These are phyloP conservation scores for Chaetodon trifasciatus DNA, from an alignment of 2,797 vertebrate genomes.

Conservation along the genomic window DNA sequence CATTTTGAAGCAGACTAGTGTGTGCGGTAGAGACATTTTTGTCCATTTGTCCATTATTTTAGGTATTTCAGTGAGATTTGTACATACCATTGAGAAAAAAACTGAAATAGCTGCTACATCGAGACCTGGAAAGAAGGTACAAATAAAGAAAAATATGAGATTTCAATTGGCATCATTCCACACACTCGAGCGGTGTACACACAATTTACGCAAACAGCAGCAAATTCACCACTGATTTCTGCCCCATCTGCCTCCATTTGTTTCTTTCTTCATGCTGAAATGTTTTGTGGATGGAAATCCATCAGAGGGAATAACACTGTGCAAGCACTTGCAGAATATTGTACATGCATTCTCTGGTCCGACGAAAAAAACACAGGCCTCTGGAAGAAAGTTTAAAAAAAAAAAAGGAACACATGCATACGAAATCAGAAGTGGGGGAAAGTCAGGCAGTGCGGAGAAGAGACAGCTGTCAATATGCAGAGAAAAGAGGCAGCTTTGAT, in stretches of 20 bases:
- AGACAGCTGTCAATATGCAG: constrained; percentile 29
- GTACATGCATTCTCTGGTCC: constrained; percentile 19
- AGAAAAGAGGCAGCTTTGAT: constrained; percentile 5
- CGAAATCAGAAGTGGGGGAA: constrained; percentile 18
- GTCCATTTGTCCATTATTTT: background rate
- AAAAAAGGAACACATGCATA: constrained; percentile 2
- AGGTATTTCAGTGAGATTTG: too few species aligned
- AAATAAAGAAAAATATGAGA: constrained; percentile 1
- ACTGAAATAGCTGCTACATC: too few species aligned
- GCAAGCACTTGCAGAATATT: constrained; percentile 47
- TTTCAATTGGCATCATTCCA: constrained; percentile 21
- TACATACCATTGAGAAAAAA: too few species aligned
- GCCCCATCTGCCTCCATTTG: background rate
- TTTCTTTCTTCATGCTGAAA: constrained; percentile 7
- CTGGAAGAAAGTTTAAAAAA: constrained; percentile 6
- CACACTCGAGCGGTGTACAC: background rate
- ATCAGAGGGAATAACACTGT: constrained; percentile 18
- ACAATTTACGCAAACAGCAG: constrained; percentile 10
- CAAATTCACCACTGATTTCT: constrained; percentile 15
- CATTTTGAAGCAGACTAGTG: constrained; percentile 6
- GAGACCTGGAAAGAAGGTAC: background rate
- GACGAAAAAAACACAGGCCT: constrained; percentile 17
- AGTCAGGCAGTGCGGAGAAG: constrained; percentile 4
- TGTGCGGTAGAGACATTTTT: constrained; percentile 5
- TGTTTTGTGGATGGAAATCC: constrained; percentile 25